phyloP scores from a whole-genome alignment of 2,113 vertebrate genomes.

The Vidua macroura region DNA sequence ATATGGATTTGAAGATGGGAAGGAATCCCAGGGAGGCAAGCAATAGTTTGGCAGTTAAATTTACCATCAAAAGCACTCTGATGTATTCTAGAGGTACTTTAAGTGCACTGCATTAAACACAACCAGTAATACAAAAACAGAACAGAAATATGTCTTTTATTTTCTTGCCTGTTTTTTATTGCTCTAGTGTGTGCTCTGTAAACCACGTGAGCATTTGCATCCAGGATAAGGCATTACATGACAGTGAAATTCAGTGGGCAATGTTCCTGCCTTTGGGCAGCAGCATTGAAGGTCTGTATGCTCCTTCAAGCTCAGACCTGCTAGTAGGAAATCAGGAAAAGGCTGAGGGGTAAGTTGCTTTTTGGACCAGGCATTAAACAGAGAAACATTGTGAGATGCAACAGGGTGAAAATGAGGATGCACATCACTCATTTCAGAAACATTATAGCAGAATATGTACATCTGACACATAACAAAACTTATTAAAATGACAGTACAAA shows the following conservation, averaged over 20 bases:
- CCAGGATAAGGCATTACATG: slow-evolving; percentile 9
- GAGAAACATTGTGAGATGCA: not conserved
- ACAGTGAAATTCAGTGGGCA: slow-evolving; percentile 3
- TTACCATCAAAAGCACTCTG: slow-evolving; percentile 30
- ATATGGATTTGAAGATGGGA: not conserved
- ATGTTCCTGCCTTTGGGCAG: slow-evolving; percentile 6
- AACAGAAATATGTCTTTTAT: slow-evolving; percentile 41
- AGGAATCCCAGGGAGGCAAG: slow-evolving; percentile 9
- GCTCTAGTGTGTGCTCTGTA: not conserved
- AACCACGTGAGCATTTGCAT: slow-evolving; percentile 24
- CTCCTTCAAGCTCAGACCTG: slow-evolving; percentile 7
- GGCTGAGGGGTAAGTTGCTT: not conserved
- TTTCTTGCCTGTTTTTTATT: slow-evolving; percentile 42
- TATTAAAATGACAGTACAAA: slow-evolving; percentile 53
- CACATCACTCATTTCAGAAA: not conserved
- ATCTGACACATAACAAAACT: slow-evolving; percentile 22
- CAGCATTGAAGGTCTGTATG: not conserved
- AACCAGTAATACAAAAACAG: slow-evolving; percentile 45
- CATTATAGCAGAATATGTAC: not conserved
- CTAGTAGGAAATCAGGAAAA: not conserved
- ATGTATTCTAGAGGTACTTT: slow-evolving; percentile 45
- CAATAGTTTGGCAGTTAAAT: slow-evolving; percentile 42
- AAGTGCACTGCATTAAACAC: slow-evolving; percentile 50
- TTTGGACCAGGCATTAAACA: slow-evolving; percentile 13
- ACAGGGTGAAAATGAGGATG: slow-evolving; percentile 25